phyloP scores from a whole-genome alignment of 2,797 vertebrate genomes.

The Arnoldichthys spilopterus region DNA sequence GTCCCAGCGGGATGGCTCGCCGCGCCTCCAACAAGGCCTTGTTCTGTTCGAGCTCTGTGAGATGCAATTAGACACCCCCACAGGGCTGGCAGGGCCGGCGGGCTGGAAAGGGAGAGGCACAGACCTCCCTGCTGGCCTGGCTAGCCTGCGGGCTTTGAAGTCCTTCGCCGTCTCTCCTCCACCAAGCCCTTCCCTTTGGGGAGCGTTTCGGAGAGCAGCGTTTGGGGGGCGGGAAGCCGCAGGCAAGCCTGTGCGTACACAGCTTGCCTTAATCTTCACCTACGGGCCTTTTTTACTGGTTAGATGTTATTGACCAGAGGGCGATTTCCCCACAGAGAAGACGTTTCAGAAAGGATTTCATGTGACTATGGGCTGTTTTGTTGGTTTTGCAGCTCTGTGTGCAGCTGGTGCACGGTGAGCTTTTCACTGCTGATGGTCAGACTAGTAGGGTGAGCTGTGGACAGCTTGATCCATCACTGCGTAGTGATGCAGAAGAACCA shows the following conservation, averaged over 20 bases:
- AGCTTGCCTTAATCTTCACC: slow-evolving; percentile 55
- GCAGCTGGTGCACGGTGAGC: slow-evolving; percentile 4
- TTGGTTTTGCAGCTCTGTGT: slow-evolving; percentile 23
- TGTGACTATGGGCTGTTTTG: slow-evolving; percentile 43
- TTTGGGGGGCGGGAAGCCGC: slow-evolving; percentile 42
- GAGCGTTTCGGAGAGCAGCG: slow-evolving; percentile 66
- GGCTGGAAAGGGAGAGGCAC: slow-evolving; percentile 49
- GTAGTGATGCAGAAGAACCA: background rate
- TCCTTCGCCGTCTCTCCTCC: slow-evolving; percentile 77
- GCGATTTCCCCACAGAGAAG: slow-evolving; percentile 39
- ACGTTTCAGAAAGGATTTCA: slow-evolving; percentile 14
- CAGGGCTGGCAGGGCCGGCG: slow-evolving; percentile 69
- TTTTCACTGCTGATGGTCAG: background rate
- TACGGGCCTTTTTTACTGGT: slow-evolving; percentile 43
- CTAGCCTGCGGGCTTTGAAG: slow-evolving; percentile 84
- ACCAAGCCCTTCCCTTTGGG: slow-evolving; percentile 80
- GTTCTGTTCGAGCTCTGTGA: slow-evolving; percentile 80
- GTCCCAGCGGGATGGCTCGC: slow-evolving; percentile 64
- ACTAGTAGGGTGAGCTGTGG: background rate
- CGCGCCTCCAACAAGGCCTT: slow-evolving; percentile 77
- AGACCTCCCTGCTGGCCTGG: slow-evolving; percentile 78
- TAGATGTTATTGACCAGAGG: slow-evolving; percentile 50
- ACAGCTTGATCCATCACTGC: background rate
- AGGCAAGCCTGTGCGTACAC: slow-evolving; percentile 39
- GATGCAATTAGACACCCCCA: slow-evolving; percentile 84